Evolutionary conservation across 1,140 invertebrate species (phyloP).

Genomic region (Andrena cerasifolii): DNA sequence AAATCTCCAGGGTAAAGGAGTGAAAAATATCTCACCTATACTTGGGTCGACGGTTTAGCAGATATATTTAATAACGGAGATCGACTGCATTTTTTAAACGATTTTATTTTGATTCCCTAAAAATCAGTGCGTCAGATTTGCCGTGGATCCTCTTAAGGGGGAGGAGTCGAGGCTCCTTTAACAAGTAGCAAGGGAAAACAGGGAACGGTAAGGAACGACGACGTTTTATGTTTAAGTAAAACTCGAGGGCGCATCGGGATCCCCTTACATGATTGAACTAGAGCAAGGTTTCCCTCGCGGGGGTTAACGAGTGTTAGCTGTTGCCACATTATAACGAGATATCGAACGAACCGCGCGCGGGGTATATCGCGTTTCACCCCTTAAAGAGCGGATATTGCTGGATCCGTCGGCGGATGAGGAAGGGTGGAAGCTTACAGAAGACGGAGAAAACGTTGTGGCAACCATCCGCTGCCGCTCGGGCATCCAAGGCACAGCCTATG

Average conservation of each 20-base stretch:
- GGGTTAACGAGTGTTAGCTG: constrained; percentile 74
- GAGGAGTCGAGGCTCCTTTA: no score
- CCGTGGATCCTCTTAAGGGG: no score
- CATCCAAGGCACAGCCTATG: constrained; percentile 18
- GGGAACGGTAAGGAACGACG: background rate
- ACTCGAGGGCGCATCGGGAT: constrained; percentile 30
- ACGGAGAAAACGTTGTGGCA: constrained; percentile 54
- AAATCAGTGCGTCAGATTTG: no score
- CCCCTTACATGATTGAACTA: constrained; percentile 59
- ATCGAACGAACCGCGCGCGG: constrained; percentile 67
- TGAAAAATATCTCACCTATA: no score
- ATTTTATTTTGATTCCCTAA: no score
- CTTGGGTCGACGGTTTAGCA: no score
- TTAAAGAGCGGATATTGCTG: constrained; percentile 70
- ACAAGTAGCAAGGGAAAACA: no score
- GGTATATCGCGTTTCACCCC: constrained; percentile 76
- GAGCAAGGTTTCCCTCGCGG: constrained; percentile 49
- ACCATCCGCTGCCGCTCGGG: constrained; percentile 33
- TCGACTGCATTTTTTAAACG: no score
- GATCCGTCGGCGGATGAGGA: constrained; percentile 31
- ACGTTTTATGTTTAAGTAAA: background rate
- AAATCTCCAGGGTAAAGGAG: no score
- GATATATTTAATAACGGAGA: no score
- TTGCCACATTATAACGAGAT: constrained; percentile 75
- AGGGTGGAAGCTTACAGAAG: constrained; percentile 10